Percentiles rank a stretch among this genome's conserved stretches.
Evolutionary conservation across 2,797 vertebrate genomes (phyloP).

Genomic region (Coregonus suidteri): DNA sequence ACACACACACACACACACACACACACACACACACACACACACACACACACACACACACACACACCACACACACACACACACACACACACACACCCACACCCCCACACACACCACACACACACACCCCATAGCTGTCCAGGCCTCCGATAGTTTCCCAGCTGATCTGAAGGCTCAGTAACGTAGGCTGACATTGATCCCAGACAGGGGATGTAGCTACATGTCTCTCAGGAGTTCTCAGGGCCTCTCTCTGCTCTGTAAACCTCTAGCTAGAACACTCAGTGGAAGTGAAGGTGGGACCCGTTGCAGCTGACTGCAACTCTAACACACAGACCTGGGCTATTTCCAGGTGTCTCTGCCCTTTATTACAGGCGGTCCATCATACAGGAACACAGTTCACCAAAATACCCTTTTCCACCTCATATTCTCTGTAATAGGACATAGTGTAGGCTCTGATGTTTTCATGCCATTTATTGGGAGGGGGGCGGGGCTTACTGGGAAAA

Average conservation of each 20-base stretch:
- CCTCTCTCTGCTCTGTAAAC: conserved; percentile 5
- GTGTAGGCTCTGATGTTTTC: background rate
- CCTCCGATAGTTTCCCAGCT: conserved; percentile 47
- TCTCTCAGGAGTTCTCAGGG: conserved; percentile 33
- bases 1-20: no score
- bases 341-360: conserved; percentile 71
- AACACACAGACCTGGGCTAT: conserved; percentile 64
- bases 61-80: conserved; percentile 2
- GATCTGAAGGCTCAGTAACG: conserved; percentile 62
- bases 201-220: conserved; percentile 50
- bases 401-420: background rate
- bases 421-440: background rate
- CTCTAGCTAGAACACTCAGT: conserved; percentile 30
- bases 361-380: conserved; percentile 71
- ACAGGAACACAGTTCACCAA: background rate
- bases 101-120: background rate
- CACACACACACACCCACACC: background rate
- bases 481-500: no score
- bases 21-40: no score
- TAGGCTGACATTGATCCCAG: conserved; percentile 64
- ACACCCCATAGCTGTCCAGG: conserved; percentile 12
- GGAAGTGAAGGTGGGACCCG: conserved; percentile 64
- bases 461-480: background rate
- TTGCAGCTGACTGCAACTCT: conserved; percentile 69
- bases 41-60: no score